These are phyloP conservation scores for Archips crataeganus DNA, from an alignment of 2,888 invertebrate species.

Conservation along the genomic window DNA sequence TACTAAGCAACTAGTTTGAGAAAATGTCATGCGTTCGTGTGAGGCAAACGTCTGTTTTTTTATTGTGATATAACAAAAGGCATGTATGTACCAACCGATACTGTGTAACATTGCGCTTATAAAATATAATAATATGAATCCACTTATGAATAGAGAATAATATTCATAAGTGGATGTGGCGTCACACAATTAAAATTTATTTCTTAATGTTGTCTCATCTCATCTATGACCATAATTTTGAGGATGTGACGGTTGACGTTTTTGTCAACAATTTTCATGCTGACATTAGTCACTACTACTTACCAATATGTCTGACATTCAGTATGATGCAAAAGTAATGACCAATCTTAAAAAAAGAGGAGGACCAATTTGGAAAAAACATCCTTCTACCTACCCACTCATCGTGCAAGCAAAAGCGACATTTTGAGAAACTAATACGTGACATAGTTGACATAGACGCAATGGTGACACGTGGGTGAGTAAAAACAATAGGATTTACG, in stretches of 20 bases:
- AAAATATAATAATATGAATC: conserved; percentile 26
- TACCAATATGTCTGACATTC: no score
- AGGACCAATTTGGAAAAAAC: neutral
- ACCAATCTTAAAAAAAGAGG: neutral
- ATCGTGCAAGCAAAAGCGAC: neutral
- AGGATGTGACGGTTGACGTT: neutral
- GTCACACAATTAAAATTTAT: neutral
- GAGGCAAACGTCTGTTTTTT: conserved; percentile 27
- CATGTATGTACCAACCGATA: conserved; percentile 27
- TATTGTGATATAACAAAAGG: conserved; percentile 35
- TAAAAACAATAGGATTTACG: conserved; percentile 64
- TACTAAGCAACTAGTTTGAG: neutral
- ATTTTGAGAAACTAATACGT: conserved; percentile 25
- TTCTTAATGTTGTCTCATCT: neutral
- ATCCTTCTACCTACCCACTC: neutral
- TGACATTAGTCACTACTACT: no score
- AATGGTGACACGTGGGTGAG: conserved; percentile 58
- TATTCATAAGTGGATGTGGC: neutral
- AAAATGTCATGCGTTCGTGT: conserved; percentile 30
- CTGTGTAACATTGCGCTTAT: conserved; percentile 20
- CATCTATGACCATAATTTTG: neutral
- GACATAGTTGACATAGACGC: conserved; percentile 42
- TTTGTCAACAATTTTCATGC: no score
- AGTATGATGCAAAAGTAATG: no score
- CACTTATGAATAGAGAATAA: conserved; percentile 18